Base-by-base conservation (phyloP, 2,113 vertebrate genomes). In the Hiodon alosoides region DNA sequence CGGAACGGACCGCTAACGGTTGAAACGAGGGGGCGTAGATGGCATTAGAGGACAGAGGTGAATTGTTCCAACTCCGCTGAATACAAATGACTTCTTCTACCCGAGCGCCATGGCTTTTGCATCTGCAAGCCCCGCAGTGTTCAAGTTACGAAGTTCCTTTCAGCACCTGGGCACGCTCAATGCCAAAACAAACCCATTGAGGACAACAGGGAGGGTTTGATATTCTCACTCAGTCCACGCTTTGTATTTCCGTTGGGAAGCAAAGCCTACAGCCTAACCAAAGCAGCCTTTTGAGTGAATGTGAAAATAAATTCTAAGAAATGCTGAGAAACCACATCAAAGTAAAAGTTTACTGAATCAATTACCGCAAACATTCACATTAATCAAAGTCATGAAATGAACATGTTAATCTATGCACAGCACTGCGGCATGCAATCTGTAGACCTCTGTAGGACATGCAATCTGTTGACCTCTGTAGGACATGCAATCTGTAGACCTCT, bases 281-380 rank as follows among this genome's bases (percentile, higher is more conserved):
- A 76, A 76, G 5, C 46, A 31, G 64, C 68, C 67, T 71, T 31
- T 67, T 70, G 67, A n/a, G 62, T 53, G 62, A 64, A 64, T n/a
- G n/a, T 54, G 61, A 17, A 65, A 66, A 65, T 67, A 52, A 31
- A 31, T 31, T 31, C 31, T 31, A 62, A 58, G 31, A 54, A 70
- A 71, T 16, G 64, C 51, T n/a, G 60, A 48, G 59, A 31, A 70
- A 47, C 50, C 67, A 64, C 68, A 55, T 65, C 68, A 76, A 71
- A 76, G 57, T 31, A 69, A 65, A 74, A 14, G 17, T 64, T 62
- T 71, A 70, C 51, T 76, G 57, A 62, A 61, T 57, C 57, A 62
- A 60, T 51, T 76, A 76, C 58, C 61, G 48, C 47, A 31, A 7
- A 48, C 16, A 60, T 76, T 62, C 67, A 57, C 67, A 69, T 67